Evolutionary conservation across 2,113 vertebrate genomes (phyloP).

Genomic region (Nyctereutes procyonoides): DNA sequence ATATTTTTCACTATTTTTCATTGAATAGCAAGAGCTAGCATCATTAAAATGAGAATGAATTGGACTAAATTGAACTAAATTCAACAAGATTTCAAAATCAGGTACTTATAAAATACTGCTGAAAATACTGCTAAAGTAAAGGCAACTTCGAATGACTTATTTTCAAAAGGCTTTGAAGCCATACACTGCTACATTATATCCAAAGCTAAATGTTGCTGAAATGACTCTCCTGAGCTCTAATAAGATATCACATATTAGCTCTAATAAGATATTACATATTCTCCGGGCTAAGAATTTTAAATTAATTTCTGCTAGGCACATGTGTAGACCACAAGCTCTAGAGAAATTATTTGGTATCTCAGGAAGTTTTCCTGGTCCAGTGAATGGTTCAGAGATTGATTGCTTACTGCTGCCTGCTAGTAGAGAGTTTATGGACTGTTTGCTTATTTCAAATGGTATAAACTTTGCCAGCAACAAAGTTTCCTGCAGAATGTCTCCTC

Average conservation of each 20-base stretch:
- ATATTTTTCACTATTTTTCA: neutral
- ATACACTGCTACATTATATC: neutral
- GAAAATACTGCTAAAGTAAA: neutral
- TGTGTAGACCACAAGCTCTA: neutral
- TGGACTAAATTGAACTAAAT: neutral
- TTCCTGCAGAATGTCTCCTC: slow-evolving; percentile 37
- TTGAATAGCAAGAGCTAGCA: neutral
- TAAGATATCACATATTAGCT: neutral
- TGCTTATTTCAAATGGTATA: slow-evolving; percentile 50
- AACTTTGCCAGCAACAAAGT: slow-evolving; percentile 41
- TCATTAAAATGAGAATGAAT: neutral
- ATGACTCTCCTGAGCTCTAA: neutral
- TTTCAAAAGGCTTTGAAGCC: neutral
- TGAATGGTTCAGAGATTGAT: slow-evolving; percentile 45
- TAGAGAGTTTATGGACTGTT: slow-evolving; percentile 59
- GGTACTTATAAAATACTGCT: neutral
- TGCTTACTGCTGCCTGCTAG: neutral
- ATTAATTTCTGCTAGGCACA: neutral
- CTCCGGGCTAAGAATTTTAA: neutral
- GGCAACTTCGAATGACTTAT: neutral
- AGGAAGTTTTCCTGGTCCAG: neutral
- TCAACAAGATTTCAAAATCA: slow-evolving; percentile 34
- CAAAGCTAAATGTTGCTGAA: neutral
- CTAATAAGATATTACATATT: neutral
- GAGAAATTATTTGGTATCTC: slow-evolving; percentile 29